Percentiles rank a stretch among this genome's conserved stretches.
These are phyloP conservation scores for Pachyseris speciosa DNA, from an alignment of 64 coral and sea anemone genomes.

Conservation along the genomic window DNA sequence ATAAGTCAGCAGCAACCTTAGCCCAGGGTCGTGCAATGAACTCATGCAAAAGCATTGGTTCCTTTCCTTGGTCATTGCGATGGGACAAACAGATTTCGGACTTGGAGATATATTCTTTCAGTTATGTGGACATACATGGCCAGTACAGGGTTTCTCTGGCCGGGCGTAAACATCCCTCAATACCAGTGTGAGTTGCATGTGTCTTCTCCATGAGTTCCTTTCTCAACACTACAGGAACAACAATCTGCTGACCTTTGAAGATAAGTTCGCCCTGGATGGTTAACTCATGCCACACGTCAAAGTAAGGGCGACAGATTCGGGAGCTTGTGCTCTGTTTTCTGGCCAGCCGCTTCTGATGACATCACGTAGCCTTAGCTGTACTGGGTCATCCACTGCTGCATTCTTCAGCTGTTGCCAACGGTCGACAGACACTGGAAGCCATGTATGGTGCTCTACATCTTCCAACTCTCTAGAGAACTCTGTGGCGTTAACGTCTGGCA, in stretches of 20 bases:
- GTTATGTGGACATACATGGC: constrained; percentile 31
- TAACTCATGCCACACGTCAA: not conserved
- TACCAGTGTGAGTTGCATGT: constrained; percentile 26
- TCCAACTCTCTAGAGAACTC: not conserved
- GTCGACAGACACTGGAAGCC: not conserved
- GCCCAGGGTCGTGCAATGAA: constrained; percentile 21
- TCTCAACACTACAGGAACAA: constrained; percentile 20
- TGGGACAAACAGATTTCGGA: constrained; percentile 43
- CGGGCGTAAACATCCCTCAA: constrained; percentile 1
- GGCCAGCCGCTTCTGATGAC: not conserved
- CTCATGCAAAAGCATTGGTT: constrained; percentile 34
- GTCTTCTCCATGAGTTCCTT: constrained; percentile 52
- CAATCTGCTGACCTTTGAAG: constrained; percentile 6
- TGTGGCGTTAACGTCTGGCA: not conserved
- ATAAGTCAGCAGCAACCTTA: constrained; percentile 49
- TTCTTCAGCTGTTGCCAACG: constrained; percentile 8
- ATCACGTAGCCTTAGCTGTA: not conserved
- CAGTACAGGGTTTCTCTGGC: constrained; percentile 47
- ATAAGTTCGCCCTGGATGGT: constrained; percentile 2
- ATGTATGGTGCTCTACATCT: not conserved
- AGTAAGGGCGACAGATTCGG: not conserved
- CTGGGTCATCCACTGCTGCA: not conserved
- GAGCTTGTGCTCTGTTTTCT: not conserved
- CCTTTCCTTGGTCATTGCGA: constrained; percentile 33
- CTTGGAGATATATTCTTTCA: constrained; percentile 25